phyloP scores from a whole-genome alignment of 2,888 invertebrate genomes.

The Linnaemya vulpina region DNA sequence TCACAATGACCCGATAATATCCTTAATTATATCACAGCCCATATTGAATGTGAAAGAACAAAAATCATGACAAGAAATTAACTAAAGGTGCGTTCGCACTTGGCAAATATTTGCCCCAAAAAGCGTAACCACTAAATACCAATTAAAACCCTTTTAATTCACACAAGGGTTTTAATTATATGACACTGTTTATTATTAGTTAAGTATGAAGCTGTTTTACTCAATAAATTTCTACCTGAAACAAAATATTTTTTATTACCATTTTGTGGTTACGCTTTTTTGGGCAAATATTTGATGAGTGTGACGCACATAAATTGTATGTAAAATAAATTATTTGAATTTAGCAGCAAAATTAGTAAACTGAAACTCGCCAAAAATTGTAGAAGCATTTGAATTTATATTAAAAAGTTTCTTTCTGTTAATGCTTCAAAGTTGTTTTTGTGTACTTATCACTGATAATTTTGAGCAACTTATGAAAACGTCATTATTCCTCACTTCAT shows the following conservation, averaged over 20 bases:
- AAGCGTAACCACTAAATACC: too few species aligned
- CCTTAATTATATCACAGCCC: slow-evolving; percentile 48
- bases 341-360: slow-evolving; percentile 25
- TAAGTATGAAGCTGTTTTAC: too few species aligned
- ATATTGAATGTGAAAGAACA: slow-evolving; percentile 13
- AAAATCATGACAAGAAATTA: slow-evolving; percentile 6
- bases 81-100: too few species aligned
- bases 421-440: background rate
- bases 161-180: too few species aligned
- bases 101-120: too few species aligned
- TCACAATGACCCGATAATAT: slow-evolving; percentile 29
- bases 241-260: too few species aligned
- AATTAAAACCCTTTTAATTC: too few species aligned
- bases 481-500: background rate
- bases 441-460: slow-evolving; percentile 41
- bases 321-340: slow-evolving; percentile 1
- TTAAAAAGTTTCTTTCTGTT: slow-evolving; percentile 14
- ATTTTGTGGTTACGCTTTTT: too few species aligned
- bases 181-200: too few species aligned
- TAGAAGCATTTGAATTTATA: background rate
- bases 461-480: slow-evolving; percentile 43
- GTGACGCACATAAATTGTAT: background rate
- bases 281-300: too few species aligned
- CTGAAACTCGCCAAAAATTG: slow-evolving; percentile 17
- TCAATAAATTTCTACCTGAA: too few species aligned